A percentile compares a stretch with the other conserved stretches of the same genome.
These are phyloP conservation scores for Leptocoma aspasia DNA, from an alignment of 2,113 vertebrate species.

Conservation along the genomic window DNA sequence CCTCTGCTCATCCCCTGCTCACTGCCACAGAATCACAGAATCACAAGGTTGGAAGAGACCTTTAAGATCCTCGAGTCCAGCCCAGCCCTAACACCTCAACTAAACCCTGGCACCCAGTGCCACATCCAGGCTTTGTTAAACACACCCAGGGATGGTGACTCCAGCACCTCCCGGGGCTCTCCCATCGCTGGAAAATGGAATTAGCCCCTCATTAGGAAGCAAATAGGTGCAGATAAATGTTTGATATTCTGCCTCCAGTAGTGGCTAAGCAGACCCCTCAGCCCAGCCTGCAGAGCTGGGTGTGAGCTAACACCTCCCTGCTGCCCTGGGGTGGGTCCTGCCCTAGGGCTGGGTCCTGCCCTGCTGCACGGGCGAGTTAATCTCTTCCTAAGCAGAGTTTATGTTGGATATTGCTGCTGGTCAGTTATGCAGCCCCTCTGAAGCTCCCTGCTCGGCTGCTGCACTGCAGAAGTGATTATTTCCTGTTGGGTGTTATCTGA, in stretches of 20 bases:
- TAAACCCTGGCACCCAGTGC: too few relatives aligned
- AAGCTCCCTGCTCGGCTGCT: not conserved
- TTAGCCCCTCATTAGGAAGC: not conserved
- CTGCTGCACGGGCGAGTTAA: not conserved
- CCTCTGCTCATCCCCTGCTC: not conserved
- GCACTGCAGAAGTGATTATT: slow-evolving; percentile 1
- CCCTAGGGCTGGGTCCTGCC: not conserved
- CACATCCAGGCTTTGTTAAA: too few relatives aligned
- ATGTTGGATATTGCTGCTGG: not conserved
- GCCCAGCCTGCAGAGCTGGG: not conserved
- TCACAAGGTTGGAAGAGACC: too few relatives aligned
- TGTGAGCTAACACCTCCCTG: not conserved
- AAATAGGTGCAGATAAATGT: not conserved
- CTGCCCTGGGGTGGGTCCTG: slow-evolving; percentile 1
- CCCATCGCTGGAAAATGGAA: not conserved
- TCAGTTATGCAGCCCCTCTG: not conserved
- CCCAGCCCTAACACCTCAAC: too few relatives aligned
- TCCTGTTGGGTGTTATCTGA: not conserved
- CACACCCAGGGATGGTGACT: too few relatives aligned
- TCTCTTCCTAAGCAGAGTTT: not conserved
- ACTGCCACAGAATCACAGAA: too few relatives aligned
- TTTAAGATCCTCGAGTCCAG: too few relatives aligned
- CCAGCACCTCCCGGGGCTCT: too few relatives aligned
- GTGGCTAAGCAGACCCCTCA: not conserved
- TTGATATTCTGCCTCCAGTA: not conserved